Percentiles rank a stretch among this genome's conserved stretches.
phyloP scores from a whole-genome alignment of 2,797 vertebrate genomes.

The Mus minutoides region DNA sequence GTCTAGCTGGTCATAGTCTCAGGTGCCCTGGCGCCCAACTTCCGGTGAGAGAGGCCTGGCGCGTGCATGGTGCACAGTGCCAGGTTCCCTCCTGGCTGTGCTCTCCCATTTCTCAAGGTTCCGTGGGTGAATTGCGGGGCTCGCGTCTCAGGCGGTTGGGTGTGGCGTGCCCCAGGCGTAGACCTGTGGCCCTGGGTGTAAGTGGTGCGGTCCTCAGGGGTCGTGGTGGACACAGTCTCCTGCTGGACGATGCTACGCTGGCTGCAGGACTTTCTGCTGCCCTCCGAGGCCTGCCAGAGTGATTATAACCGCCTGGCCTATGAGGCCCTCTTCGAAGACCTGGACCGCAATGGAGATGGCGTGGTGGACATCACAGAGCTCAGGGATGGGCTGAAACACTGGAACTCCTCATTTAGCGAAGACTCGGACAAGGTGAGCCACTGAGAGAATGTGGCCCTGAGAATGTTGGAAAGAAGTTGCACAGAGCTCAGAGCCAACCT shows the following conservation, averaged over 20 bases:
- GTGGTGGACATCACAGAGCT: constrained; percentile 94
- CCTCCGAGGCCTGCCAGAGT: constrained; percentile 73
- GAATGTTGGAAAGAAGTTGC: not conserved
- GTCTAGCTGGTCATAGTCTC: fast-evolving
- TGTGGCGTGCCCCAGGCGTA: too few relatives aligned
- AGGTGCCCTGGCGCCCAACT: not conserved
- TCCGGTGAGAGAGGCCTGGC: not conserved
- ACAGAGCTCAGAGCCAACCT: not conserved
- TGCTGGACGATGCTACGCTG: constrained; percentile 74
- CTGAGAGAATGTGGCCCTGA: not conserved
- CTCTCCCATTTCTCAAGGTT: not conserved
- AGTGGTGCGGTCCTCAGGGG: not conserved
- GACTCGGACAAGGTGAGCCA: constrained; percentile 90
- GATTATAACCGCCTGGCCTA: constrained; percentile 79
- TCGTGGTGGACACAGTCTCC: too few relatives aligned
- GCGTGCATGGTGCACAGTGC: fast-evolving
- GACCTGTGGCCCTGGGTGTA: fast-evolving
- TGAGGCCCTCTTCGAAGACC: constrained; percentile 90
- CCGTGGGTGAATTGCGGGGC: not conserved
- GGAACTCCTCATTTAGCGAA: constrained; percentile 88
- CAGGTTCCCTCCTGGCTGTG: not conserved
- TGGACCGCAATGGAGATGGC: constrained; percentile 93
- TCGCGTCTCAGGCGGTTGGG: not conserved
- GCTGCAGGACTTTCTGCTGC: constrained; percentile 84
- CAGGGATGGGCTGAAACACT: constrained; percentile 89